A percentile compares a stretch with the other conserved stretches of the same genome.
Evolutionary conservation across 2,888 invertebrate species (phyloP).

Genomic region (Phortica okadai): DNA sequence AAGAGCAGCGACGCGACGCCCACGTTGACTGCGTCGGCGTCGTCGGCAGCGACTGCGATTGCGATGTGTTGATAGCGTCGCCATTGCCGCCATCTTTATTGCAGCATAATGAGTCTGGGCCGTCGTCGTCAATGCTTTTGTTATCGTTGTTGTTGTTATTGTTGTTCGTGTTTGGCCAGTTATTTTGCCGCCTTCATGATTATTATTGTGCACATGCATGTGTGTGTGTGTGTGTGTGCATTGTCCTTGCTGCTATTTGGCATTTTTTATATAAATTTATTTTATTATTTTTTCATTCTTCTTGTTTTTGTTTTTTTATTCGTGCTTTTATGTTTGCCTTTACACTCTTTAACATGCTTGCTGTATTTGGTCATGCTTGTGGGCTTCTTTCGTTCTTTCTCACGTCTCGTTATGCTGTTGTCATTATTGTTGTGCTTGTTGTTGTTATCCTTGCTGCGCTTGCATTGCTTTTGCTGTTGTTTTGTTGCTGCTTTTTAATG

Average conservation of each 20-base stretch:
- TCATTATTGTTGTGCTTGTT: neutral
- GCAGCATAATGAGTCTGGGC: slow-evolving; percentile 58
- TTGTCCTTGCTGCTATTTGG: slow-evolving; percentile 12
- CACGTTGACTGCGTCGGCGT: neutral
- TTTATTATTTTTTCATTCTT: neutral
- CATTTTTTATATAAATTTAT: slow-evolving; percentile 15
- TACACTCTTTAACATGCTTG: neutral
- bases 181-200: neutral
- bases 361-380: neutral
- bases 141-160: neutral
- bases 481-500: slow-evolving; percentile 14
- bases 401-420: neutral
- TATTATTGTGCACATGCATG: neutral
- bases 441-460: neutral
- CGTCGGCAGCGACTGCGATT: neutral
- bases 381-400: slow-evolving; percentile 9
- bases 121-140: slow-evolving; percentile 14
- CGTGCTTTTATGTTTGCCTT: neutral
- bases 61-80: neutral
- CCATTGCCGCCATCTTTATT: slow-evolving; percentile 51
- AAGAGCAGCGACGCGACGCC: neutral
- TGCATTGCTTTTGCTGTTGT: slow-evolving; percentile 11
- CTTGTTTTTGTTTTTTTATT: neutral
- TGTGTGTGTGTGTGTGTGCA: neutral
- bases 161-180: neutral